phyloP scores from a whole-genome alignment of 1,140 invertebrate species.

The Temnothorax curvispinosus region DNA sequence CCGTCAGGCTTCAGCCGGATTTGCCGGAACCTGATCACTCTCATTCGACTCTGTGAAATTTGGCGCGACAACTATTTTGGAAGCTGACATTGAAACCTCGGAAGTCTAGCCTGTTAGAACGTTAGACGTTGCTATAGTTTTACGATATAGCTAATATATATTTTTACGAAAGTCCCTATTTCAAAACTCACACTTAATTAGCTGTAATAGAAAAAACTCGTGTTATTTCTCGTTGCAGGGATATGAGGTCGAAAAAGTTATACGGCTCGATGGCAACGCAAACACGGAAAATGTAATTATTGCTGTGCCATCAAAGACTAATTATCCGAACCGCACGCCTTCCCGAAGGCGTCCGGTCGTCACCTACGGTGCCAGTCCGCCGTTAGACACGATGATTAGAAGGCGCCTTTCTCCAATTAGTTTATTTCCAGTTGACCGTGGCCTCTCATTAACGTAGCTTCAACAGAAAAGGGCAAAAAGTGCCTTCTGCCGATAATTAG shows the following conservation, averaged over 20 bases:
- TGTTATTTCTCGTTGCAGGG: conserved; percentile 13
- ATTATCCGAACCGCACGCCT: conserved; percentile 70
- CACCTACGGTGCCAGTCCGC: conserved; percentile 66
- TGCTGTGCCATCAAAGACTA: conserved; percentile 68
- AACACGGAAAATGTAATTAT: conserved; percentile 70
- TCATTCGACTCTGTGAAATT: conserved; percentile 17
- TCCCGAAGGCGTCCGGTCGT: conserved; percentile 44
- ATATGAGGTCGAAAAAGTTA: conserved; percentile 61
- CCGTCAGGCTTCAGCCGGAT: conserved; percentile 62
- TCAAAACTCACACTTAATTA: neutral
- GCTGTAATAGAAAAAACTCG: neutral
- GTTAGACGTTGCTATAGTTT: neutral
- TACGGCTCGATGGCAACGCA: conserved; percentile 3
- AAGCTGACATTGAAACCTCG: neutral
- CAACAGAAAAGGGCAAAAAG: conserved; percentile 57
- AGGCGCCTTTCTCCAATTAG: conserved; percentile 77
- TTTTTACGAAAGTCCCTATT: neutral
- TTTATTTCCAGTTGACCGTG: conserved; percentile 64
- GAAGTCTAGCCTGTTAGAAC: neutral
- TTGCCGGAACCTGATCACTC: conserved; percentile 63
- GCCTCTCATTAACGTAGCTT: conserved; percentile 73
- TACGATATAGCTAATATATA: neutral
- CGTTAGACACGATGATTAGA: conserved; percentile 69
- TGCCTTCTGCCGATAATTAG: conserved; percentile 53
- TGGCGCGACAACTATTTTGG: neutral